Evolutionary conservation across 1,140 invertebrate species (phyloP), one percentile per base, ranked within the genome.

Genomic region (Phthorimaea operculella): DNA sequence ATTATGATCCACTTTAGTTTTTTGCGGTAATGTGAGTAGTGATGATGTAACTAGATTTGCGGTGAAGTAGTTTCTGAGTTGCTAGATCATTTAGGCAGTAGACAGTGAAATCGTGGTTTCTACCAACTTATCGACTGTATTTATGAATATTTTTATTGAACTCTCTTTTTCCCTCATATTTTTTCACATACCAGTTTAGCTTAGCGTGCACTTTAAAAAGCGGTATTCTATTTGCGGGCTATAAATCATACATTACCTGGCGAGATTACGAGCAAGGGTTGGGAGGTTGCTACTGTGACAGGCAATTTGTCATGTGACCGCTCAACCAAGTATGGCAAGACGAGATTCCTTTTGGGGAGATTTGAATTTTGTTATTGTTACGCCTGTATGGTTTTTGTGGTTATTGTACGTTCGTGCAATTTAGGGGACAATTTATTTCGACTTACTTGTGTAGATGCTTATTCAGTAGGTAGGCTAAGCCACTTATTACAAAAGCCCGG

Each of bases 201-300:
- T 39, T 39, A 39, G 36, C 36, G 36, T 39, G 36, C 36, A 39
- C 36, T 39, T 39, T 39, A 52, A 58, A 59, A 53, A 47, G 42
- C 18, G 21, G 50, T 53, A 69, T 72, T 76, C 72, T 70, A 73
- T 78, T 77, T 70, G 57, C 58, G 58, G 54, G 44, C 64, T 69
- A 79, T 82, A 82, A 82, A 82, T 82, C 79, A 76, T 76, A 77
- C 65, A 79, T 76, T 82, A 80, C 79, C 79, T 80, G 79, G 64
- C 58, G 63, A 70, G 72, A 70, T 68, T 64, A 66, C 63, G 60
- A 49, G 66, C 52, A 66, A 71, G 69, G 70, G 68, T 69, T 68
- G 62, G 55, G 17, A 54, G 63, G 60, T 58, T 21, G 17, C 21
- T 33, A 28, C 17, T 50, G 21, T 50, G 74, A 78, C 76, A 79